Conservation (phyloP, 2,888 invertebrate genomes). For the Drosophila incognita region DNA sequence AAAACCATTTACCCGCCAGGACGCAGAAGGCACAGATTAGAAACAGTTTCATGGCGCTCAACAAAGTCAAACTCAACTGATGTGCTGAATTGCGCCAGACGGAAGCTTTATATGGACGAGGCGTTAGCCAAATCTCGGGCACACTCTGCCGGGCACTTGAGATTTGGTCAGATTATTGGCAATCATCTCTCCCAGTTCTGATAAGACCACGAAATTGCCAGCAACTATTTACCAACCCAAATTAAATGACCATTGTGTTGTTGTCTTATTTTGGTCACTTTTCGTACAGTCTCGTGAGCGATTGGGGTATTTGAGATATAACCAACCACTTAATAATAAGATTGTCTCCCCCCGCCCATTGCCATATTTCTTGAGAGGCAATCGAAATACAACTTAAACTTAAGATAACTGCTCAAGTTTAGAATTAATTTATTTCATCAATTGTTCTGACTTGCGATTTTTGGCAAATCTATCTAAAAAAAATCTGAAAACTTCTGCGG, state of each 20-base stretch:
- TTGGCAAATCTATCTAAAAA: not conserved
- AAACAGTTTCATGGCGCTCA: conserved; percentile 86
- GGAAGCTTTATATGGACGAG: conserved; percentile 38
- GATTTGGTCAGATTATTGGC: conserved; percentile 38
- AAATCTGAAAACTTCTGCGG: not conserved
- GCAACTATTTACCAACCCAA: conserved; percentile 2
- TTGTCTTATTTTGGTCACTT: conserved; percentile 18
- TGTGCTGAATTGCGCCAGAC: not conserved
- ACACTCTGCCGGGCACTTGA: conserved; percentile 41
- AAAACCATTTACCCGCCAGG: conserved; percentile 86
- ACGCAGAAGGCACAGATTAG: conserved; percentile 86
- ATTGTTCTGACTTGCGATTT: not conserved
- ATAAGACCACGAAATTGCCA: conserved; percentile 18
- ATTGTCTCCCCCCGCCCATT: not conserved
- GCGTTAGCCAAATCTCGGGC: conserved; percentile 36
- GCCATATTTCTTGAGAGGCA: not conserved
- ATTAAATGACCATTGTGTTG: conserved; percentile 5
- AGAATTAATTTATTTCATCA: conserved; percentile 4
- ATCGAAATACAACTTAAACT: conserved; percentile 4
- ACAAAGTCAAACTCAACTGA: conserved; percentile 54
- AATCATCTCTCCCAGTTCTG: conserved; percentile 16
- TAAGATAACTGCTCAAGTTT: conserved; percentile 10
- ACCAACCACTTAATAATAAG: conserved; percentile 15
- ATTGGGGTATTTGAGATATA: conserved; percentile 13
- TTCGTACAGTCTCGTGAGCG: conserved; percentile 8